Conservation (phyloP, 2,888 invertebrate species). For the Netelia fuscicornis region DNA sequence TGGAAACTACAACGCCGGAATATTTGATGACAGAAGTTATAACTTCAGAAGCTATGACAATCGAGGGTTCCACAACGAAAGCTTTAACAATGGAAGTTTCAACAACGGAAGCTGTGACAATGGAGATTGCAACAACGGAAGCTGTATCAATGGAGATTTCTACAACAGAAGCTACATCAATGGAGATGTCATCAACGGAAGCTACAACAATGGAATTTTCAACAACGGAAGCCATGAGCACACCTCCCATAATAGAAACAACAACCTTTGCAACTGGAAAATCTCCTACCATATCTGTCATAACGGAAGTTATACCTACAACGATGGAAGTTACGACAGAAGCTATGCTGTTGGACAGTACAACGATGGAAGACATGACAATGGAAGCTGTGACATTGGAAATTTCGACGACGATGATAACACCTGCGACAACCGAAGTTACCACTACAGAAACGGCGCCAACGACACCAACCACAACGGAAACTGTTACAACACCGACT, state of each 20-base stretch:
- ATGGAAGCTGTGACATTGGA: neutral
- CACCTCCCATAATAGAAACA: conserved; percentile 68
- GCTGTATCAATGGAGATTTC: conserved; percentile 11
- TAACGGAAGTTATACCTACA: neutral
- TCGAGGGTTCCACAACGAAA: conserved; percentile 13
- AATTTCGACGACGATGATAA: neutral
- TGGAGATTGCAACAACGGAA: conserved; percentile 34
- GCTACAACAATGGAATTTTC: conserved; percentile 19
- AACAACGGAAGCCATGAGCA: conserved; percentile 32
- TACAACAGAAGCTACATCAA: conserved; percentile 36
- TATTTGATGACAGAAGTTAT: neutral
- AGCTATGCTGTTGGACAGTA: neutral
- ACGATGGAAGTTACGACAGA: neutral
- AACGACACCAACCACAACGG: neutral
- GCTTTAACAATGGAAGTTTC: neutral
- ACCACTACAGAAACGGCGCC: neutral
- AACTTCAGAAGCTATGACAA: conserved; percentile 34
- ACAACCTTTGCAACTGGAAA: conserved; percentile 47
- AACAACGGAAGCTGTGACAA: conserved; percentile 14
- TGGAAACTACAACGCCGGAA: neutral
- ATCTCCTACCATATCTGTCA: neutral
- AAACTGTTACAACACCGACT: neutral
- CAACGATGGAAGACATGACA: conserved; percentile 1
- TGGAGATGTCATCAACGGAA: conserved; percentile 47
- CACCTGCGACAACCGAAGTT: conserved; percentile 32